Conservation (phyloP, 2,888 invertebrate species). For the Slavum lentiscoides region DNA sequence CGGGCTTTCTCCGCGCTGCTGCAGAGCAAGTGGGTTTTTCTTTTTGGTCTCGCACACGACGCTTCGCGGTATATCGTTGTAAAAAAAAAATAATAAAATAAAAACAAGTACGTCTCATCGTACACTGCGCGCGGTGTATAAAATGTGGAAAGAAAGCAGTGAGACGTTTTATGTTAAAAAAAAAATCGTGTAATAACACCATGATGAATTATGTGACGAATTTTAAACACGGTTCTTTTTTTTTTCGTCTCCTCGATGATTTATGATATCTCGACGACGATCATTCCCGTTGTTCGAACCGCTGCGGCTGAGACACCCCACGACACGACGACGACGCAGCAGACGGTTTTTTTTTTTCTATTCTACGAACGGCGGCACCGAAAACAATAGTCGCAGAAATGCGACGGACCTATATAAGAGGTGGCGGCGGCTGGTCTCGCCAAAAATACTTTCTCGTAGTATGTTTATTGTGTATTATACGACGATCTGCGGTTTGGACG, state of each 20-base stretch:
- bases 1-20: slow-evolving; percentile 31
- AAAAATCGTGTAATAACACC: not conserved
- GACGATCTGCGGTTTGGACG: not conserved
- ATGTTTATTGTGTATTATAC: not conserved
- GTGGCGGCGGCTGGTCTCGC: not conserved
- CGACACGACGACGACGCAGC: too few relatives aligned
- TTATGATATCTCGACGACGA: slow-evolving; percentile 35
- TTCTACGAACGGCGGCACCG: not conserved
- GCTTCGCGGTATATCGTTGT: not conserved
- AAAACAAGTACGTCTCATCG: not conserved
- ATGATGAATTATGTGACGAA: not conserved
- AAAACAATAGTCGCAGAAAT: slow-evolving; percentile 19
- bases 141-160: slow-evolving; percentile 24
- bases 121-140: too few relatives aligned
- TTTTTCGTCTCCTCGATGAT: slow-evolving; percentile 11
- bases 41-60: slow-evolving; percentile 7
- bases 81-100: too few relatives aligned
- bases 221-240: not conserved
- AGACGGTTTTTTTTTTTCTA: not conserved
- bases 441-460: slow-evolving; percentile 13
- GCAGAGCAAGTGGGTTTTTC: slow-evolving; percentile 13
- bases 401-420: not conserved
- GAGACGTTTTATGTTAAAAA: slow-evolving; percentile 3
- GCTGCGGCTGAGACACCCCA: not conserved
- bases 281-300: slow-evolving; percentile 4